A percentile compares a stretch with the other conserved stretches of the same genome.
Conservation (phyloP, 2,888 invertebrate genomes). For the Mellilla xanthometata region DNA sequence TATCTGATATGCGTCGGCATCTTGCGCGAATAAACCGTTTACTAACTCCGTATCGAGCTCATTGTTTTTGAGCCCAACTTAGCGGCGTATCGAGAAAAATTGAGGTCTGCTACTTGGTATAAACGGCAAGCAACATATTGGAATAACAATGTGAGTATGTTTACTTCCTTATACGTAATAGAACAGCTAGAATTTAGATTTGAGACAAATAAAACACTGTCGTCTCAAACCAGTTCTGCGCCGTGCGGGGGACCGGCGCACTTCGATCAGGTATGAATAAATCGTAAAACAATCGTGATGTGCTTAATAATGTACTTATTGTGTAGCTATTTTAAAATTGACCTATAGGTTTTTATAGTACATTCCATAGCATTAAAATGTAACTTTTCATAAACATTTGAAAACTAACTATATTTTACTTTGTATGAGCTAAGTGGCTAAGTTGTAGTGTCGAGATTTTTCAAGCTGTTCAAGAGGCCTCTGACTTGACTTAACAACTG, state of each 20-base stretch:
- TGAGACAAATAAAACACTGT: constrained; percentile 8
- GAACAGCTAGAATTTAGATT: background rate
- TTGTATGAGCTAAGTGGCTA: no score
- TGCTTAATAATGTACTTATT: no score
- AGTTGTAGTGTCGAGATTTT: no score
- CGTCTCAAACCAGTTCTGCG: constrained; percentile 12
- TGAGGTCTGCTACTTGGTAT: constrained; percentile 19
- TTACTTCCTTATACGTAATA: constrained; percentile 6
- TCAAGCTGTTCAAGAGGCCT: no score
- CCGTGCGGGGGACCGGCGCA: constrained; percentile 3
- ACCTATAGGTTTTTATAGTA: no score
- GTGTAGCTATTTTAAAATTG: no score
- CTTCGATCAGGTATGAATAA: constrained; percentile 4
- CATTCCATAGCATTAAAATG: no score
- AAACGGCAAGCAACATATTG: constrained; percentile 7
- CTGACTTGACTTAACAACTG: no score
- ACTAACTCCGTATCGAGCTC: background rate
- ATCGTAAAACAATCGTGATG: no score
- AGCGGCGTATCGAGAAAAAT: constrained; percentile 26
- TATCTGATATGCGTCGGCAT: background rate
- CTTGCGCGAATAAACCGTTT: background rate
- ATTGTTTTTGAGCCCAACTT: constrained; percentile 31
- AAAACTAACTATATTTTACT: no score
- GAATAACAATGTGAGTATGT: constrained; percentile 25
- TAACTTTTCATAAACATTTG: no score